Percentiles rank a stretch among this genome's conserved stretches.
Conservation (phyloP, 2,797 vertebrate species). For the Phataginus tricuspis region DNA sequence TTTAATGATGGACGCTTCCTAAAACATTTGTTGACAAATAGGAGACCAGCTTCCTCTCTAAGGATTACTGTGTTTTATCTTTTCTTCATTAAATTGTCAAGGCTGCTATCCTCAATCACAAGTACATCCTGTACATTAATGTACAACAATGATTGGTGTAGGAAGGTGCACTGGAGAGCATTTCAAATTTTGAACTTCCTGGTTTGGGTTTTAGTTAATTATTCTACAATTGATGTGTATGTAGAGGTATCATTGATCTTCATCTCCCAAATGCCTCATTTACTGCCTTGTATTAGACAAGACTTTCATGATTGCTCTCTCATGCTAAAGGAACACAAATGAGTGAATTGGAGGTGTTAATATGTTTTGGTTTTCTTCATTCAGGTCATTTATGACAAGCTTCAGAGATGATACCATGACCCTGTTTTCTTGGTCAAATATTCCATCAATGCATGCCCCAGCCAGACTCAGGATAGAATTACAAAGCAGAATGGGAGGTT, state of each 20-base stretch:
- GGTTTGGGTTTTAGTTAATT: constrained; percentile 71
- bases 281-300: constrained; percentile 21
- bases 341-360: not conserved
- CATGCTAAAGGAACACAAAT: not conserved
- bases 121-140: constrained; percentile 68
- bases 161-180: constrained; percentile 48
- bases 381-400: not conserved
- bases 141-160: constrained; percentile 64
- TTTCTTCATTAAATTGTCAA: constrained; percentile 83
- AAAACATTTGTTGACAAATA: constrained; percentile 84
- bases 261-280: constrained; percentile 31
- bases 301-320: not conserved
- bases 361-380: constrained; percentile 4
- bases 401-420: not conserved
- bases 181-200: constrained; percentile 74
- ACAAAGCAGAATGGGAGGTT: not conserved
- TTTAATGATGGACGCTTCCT: constrained; percentile 79
- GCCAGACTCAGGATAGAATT: not conserved
- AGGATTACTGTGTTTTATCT: constrained; percentile 81
- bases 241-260: constrained; percentile 52
- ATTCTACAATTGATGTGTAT: constrained; percentile 61
- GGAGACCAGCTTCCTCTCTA: constrained; percentile 72
- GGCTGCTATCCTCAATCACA: constrained; percentile 77
- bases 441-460: not conserved
- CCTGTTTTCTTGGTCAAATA: not conserved